Conservation (phyloP, 2,888 invertebrate species). For the Melanostoma mellinum region DNA sequence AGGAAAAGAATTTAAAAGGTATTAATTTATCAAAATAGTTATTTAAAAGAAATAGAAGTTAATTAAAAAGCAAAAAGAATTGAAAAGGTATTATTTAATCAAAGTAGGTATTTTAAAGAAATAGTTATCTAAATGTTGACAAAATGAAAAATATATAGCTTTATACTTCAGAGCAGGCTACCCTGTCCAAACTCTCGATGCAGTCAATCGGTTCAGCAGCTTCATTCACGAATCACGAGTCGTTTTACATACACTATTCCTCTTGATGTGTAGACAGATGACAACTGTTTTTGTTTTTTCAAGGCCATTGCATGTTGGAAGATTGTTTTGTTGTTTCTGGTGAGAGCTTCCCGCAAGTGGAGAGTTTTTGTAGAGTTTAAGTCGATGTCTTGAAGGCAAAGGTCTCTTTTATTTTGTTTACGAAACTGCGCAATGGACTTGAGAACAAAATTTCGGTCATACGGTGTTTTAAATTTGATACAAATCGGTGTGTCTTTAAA, state of each 20-base stretch:
- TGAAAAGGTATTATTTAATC: neutral
- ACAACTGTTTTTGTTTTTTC: neutral
- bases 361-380: slow-evolving; percentile 3
- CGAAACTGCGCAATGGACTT: too few relatives aligned
- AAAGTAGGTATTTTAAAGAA: too few relatives aligned
- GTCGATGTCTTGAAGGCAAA: neutral
- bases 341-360: slow-evolving; percentile 1
- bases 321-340: neutral
- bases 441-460: too few relatives aligned
- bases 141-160: too few relatives aligned
- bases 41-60: neutral
- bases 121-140: too few relatives aligned
- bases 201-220: neutral
- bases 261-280: neutral
- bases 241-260: neutral
- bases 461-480: too few relatives aligned
- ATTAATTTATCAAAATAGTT: neutral
- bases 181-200: neutral
- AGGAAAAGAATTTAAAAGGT: neutral
- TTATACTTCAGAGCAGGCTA: too few relatives aligned
- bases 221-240: neutral
- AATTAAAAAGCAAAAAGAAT: neutral
- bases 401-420: neutral
- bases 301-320: neutral
- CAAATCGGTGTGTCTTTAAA: too few relatives aligned